Evolutionary conservation across 2,888 invertebrate genomes (phyloP).

Genomic region (Troglohyphantes excavatus): DNA sequence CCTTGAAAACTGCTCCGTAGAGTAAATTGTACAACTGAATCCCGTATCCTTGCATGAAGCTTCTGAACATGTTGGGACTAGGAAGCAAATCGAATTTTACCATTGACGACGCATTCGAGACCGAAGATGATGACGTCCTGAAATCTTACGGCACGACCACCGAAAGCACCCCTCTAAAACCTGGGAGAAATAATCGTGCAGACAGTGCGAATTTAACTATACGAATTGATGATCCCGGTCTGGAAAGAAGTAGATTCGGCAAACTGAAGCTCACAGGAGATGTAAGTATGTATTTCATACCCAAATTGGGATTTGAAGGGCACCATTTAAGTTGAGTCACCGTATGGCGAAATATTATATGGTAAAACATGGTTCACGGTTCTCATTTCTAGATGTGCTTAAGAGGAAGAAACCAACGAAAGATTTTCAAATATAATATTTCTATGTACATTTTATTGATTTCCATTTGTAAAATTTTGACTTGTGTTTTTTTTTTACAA

Average conservation of each 20-base stretch:
- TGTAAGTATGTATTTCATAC: conserved; percentile 71
- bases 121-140: conserved; percentile 77
- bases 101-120: conserved; percentile 78
- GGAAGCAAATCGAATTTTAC: conserved; percentile 75
- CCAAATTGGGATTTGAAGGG: too few species aligned
- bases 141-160: conserved; percentile 76
- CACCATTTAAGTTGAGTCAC: too few species aligned
- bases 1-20: not conserved
- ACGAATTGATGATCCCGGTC: conserved; percentile 67
- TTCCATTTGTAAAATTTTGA: too few species aligned
- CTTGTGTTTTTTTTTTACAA: too few species aligned
- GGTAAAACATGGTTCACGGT: too few species aligned
- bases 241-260: conserved; percentile 66
- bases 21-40: not conserved
- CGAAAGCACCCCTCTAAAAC: conserved; percentile 76
- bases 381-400: too few species aligned
- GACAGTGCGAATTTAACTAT: conserved; percentile 47
- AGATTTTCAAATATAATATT: too few species aligned
- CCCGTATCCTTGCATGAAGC: conserved; percentile 26
- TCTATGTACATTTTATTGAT: too few species aligned
- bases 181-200: conserved; percentile 18
- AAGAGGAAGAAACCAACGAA: too few species aligned
- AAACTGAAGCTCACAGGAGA: conserved; percentile 72
- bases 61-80: conserved; percentile 63
- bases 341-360: too few species aligned